Base-by-base conservation (phyloP, 2,113 vertebrate genomes). In the Oenanthe oenanthe region DNA sequence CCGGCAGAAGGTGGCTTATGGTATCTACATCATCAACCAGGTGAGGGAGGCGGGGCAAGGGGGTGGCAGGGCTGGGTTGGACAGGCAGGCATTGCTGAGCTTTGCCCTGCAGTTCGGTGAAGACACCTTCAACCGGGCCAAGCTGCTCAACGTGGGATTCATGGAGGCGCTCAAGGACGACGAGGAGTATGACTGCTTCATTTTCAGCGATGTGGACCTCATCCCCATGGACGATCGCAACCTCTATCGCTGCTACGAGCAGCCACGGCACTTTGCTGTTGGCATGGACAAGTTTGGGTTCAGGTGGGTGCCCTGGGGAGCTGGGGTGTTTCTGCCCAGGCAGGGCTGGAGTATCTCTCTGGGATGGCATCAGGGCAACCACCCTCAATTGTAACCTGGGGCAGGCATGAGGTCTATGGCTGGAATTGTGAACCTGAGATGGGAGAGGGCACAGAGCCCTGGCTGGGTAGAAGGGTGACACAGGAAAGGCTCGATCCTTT, bases 201-300 rank as follows among this genome's bases (percentile, higher is more conserved):
- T 99, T 97, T 99, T 99, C 95, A 99, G 99, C 1, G 99, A 99
- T 0, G 99, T 99, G 94, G 99, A 99, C 96, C 98, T 99, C 92
- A 98, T 99, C 88, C 99, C 99, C n/a, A 99, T 99, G 99, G 99
- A 99, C 1, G 99, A 99, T 98, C 98, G 99, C 57, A 99, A 99
- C 97, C 98, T 99, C 45, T 99, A 99, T 96, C 99, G 99, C 97
- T 99, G 99, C 95, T 99, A 99, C 0, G 99, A 99, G 94, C 99
- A 99, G 97, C 99, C 99, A 0, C 98, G 99, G 40, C 99, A 99
- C 96, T 99, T 99, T 15, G 99, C 99, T 50, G 99, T 99, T 28
- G 99, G 99, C 95, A 99, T 99, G 99, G 98, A 98, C 97, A 98
- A 98, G 88, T 98, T 98, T 74, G 98, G 98, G 65, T 98, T 98